Conservation (phyloP, 2,797 vertebrate genomes). For the Pangasius krempfi region DNA sequence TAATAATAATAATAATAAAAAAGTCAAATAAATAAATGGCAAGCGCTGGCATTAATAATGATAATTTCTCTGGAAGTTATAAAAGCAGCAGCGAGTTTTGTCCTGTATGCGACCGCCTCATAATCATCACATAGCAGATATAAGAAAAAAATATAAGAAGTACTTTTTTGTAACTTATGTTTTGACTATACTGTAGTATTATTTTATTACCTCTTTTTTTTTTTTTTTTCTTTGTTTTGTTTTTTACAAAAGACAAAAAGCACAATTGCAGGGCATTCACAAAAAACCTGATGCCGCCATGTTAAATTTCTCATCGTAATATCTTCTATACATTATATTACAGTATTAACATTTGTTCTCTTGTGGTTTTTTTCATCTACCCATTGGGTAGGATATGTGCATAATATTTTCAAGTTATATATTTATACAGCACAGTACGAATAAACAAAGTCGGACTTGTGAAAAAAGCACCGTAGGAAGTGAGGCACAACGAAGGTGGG, state of each 20-base stretch:
- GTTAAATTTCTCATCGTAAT: conserved; percentile 76
- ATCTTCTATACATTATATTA: conserved; percentile 83
- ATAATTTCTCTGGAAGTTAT: conserved; percentile 63
- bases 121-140: conserved; percentile 70
- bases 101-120: conserved; percentile 64
- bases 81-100: conserved; percentile 64
- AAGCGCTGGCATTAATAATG: conserved; percentile 68
- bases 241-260: conserved; percentile 76
- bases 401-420: conserved; percentile 84
- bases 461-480: conserved; percentile 82
- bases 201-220: conserved; percentile 56
- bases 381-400: conserved; percentile 90
- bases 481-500: conserved; percentile 83
- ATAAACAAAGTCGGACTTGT: conserved; percentile 73
- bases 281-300: conserved; percentile 77
- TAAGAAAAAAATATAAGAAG: conserved; percentile 85
- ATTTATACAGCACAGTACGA: conserved; percentile 86
- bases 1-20: conserved; percentile 26
- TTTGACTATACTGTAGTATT: conserved; percentile 74
- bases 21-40: conserved; percentile 62
- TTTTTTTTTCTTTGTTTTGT: conserved; percentile 65
- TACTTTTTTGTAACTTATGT: conserved; percentile 57
- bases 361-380: conserved; percentile 72
- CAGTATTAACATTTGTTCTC: conserved; percentile 82
- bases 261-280: conserved; percentile 79